Evolutionary conservation across 2,797 vertebrate genomes (phyloP), one percentile per base, ranked within the genome.

Genomic region (Tachyglossus aculeatus): DNA sequence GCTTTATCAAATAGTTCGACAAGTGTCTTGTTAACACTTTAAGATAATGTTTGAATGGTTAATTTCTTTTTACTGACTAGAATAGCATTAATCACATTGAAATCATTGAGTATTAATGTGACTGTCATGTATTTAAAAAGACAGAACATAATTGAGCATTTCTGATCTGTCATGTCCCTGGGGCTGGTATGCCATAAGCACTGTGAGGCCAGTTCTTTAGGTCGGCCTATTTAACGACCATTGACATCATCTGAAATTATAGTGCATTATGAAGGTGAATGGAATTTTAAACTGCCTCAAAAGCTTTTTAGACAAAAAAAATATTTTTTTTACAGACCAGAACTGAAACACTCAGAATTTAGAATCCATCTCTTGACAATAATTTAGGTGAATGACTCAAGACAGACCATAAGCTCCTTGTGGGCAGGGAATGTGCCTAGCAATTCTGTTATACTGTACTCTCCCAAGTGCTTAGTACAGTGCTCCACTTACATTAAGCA

Each of bases 41-140:
- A 60, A 78, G 64, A 64, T 70, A 61, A 57, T 32, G 32, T 21
- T 61, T 34, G 74, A 52, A 45, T 66, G 45, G 81, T 82, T 77
- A 67, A 72, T 67, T 80, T 76, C 44, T 57, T 51, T 48, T 48
- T 59, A 22, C 38, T 53, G 41, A 40, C 21, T 74, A 66, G 43
- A 74, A 64, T 68, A 77, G 15, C 16, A 61, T 64, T 55, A 74
- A 74, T 69, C 72, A 52, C 64, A 34, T n/a, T 34, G 7, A 48
- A 57, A 53, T 78, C 27, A 45, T 61, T 71, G 55, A 18, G 32
- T 52, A 54, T 67, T 55, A 78, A 76, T 71, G 50, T 72, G 50
- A 61, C 60, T 82, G 54, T 77, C 57, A 29, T 38, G 16, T 58
- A 32, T 57, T 78, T 71, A 24, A 41, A 50, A 58, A 63, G 36